Percentiles rank a stretch among this genome's conserved stretches.
Evolutionary conservation across 1,140 invertebrate species (phyloP).

Genomic region (Gonioctena quinquepunctata): DNA sequence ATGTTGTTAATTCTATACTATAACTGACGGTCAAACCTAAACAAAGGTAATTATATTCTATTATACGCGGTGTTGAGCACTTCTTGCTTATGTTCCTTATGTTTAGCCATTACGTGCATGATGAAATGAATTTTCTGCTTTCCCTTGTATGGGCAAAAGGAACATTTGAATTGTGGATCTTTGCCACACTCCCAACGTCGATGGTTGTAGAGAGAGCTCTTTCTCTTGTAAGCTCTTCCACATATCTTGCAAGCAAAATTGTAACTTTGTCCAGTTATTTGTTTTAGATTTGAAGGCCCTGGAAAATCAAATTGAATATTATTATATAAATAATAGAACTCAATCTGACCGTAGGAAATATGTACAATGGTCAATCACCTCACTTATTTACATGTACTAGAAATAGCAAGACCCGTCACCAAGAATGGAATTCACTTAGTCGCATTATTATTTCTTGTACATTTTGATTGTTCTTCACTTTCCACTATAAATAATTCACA

Average conservation of each 20-base stretch:
- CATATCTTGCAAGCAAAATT: conserved; percentile 29
- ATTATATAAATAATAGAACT: too few relatives aligned
- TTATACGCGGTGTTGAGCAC: conserved; percentile 28
- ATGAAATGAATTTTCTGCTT: conserved; percentile 30
- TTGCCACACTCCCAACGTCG: conserved; percentile 62
- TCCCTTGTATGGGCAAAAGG: conserved; percentile 26
- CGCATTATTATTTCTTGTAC: too few relatives aligned
- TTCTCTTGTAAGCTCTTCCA: conserved; percentile 43
- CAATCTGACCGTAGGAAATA: too few relatives aligned
- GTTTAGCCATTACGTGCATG: conserved; percentile 30
- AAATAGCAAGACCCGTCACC: too few relatives aligned
- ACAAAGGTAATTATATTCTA: background rate
- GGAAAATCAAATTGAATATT: background rate
- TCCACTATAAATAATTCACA: too few relatives aligned
- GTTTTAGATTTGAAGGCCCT: background rate
- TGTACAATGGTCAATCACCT: too few relatives aligned
- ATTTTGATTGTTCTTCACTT: too few relatives aligned
- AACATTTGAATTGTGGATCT: conserved; percentile 62
- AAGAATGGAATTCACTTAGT: too few relatives aligned
- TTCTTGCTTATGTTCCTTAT: conserved; percentile 36
- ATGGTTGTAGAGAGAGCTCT: conserved; percentile 60
- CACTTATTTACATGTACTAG: too few relatives aligned
- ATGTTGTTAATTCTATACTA: too few relatives aligned
- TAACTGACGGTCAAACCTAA: too few relatives aligned
- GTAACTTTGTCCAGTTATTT: conserved; percentile 11